Evolutionary conservation across 2,113 vertebrate genomes (phyloP).

Genomic region (Coregonus clupeaformis): DNA sequence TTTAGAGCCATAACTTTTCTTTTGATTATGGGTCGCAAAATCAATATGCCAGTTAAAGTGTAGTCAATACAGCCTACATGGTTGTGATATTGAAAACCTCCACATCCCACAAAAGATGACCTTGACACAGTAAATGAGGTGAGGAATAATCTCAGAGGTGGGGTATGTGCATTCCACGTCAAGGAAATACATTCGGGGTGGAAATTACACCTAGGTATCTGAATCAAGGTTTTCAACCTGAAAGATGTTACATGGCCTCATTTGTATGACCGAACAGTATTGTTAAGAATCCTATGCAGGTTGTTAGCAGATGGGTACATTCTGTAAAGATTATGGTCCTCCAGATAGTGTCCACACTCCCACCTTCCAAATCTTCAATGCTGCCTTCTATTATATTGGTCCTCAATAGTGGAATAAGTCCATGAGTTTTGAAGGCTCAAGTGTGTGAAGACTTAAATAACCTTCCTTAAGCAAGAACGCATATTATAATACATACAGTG

Average conservation of each 20-base stretch:
- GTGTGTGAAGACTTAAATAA: too few relatives aligned
- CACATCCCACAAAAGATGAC: background rate
- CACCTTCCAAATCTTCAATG: too few relatives aligned
- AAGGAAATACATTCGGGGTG: background rate
- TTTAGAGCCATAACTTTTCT: background rate
- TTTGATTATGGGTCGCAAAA: background rate
- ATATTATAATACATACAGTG: too few relatives aligned
- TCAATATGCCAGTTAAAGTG: background rate
- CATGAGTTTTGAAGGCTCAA: too few relatives aligned
- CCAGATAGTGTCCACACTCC: too few relatives aligned
- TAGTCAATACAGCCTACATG: too few relatives aligned
- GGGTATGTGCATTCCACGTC: background rate
- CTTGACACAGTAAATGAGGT: background rate
- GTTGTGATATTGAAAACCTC: background rate
- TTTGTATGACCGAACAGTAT: background rate
- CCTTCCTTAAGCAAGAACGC: too few relatives aligned
- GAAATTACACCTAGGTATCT: background rate
- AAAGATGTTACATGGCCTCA: background rate
- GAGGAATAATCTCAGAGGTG: background rate
- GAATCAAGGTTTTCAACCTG: background rate
- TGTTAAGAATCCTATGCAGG: background rate
- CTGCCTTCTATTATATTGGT: too few relatives aligned
- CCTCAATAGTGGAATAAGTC: too few relatives aligned
- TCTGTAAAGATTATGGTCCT: background rate
- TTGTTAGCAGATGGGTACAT: background rate